Percentiles rank a stretch among this genome's conserved stretches.
Conservation (phyloP, 1,140 invertebrate species). For the Procambarus virginalis region DNA sequence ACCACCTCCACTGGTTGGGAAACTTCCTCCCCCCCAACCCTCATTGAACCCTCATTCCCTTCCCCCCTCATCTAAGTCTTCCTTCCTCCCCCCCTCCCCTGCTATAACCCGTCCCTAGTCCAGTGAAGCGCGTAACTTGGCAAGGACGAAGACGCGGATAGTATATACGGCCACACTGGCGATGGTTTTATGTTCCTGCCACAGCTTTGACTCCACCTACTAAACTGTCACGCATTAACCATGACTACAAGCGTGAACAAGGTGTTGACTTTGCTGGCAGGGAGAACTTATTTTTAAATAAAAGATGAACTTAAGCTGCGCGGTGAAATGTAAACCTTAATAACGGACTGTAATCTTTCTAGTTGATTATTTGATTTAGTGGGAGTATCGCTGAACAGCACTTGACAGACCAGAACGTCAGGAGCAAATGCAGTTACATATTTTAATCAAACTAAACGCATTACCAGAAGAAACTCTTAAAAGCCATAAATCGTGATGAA, state of each 20-base stretch:
- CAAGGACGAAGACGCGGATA: neutral
- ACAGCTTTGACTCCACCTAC: neutral
- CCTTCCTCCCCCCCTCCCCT: neutral
- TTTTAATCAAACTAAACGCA: too few relatives aligned
- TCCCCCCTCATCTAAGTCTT: neutral
- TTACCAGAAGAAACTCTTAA: too few relatives aligned
- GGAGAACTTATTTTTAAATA: too few relatives aligned
- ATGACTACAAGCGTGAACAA: too few relatives aligned
- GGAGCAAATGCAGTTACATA: too few relatives aligned
- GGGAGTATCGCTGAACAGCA: too few relatives aligned
- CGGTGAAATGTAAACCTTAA: neutral
- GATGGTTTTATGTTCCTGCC: conserved; percentile 12
- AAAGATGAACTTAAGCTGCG: too few relatives aligned
- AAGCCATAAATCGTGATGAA: too few relatives aligned
- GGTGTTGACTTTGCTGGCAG: too few relatives aligned
- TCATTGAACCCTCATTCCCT: too few relatives aligned
- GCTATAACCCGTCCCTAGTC: neutral
- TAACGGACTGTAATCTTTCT: neutral
- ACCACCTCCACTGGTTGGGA: neutral
- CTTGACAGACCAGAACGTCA: too few relatives aligned
- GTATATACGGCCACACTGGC: neutral
- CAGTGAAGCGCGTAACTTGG: conserved; percentile 11
- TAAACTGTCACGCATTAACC: too few relatives aligned
- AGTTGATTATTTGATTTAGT: neutral
- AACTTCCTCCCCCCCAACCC: neutral